These are phyloP conservation scores for Cremastobaeus sp. DNA, from an alignment of 2,888 invertebrate species.

Conservation along the genomic window DNA sequence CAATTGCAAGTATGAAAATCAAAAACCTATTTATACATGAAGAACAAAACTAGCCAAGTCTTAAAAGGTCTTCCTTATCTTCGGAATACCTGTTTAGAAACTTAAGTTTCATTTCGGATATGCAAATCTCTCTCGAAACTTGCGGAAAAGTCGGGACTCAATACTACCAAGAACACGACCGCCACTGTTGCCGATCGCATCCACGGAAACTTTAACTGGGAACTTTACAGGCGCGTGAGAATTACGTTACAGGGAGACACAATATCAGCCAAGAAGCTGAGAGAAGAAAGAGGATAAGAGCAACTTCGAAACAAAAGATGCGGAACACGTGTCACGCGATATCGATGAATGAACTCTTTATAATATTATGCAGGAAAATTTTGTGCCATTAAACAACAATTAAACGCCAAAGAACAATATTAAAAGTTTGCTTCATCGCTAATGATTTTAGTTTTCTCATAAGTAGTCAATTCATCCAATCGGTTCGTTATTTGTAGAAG, in stretches of 20 bases:
- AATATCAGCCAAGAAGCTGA: not conserved
- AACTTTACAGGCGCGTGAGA: not conserved
- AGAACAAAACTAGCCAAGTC: not conserved
- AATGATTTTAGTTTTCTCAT: too few species aligned
- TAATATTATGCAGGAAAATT: too few species aligned
- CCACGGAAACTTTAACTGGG: not conserved
- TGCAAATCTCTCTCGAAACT: slow-evolving; percentile 34
- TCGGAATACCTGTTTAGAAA: slow-evolving; percentile 8
- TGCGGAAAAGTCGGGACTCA: slow-evolving; percentile 12
- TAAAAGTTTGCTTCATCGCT: too few species aligned
- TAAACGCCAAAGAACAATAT: too few species aligned
- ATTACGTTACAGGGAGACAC: not conserved
- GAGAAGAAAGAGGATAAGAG: not conserved
- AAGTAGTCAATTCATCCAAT: too few species aligned
- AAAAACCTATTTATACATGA: too few species aligned
- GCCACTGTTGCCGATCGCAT: not conserved
- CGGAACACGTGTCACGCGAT: not conserved
- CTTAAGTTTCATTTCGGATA: slow-evolving; percentile 28
- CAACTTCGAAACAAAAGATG: not conserved
- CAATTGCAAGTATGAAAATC: too few species aligned
- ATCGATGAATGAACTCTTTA: not conserved
- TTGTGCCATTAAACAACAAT: too few species aligned
- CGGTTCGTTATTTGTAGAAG: too few species aligned
- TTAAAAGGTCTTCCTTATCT: slow-evolving; percentile 9
- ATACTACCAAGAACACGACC: not conserved